Evolutionary conservation across 2,797 vertebrate species (phyloP), one percentile per base, ranked within the genome.

Genomic region (Galagoides demidoff): DNA sequence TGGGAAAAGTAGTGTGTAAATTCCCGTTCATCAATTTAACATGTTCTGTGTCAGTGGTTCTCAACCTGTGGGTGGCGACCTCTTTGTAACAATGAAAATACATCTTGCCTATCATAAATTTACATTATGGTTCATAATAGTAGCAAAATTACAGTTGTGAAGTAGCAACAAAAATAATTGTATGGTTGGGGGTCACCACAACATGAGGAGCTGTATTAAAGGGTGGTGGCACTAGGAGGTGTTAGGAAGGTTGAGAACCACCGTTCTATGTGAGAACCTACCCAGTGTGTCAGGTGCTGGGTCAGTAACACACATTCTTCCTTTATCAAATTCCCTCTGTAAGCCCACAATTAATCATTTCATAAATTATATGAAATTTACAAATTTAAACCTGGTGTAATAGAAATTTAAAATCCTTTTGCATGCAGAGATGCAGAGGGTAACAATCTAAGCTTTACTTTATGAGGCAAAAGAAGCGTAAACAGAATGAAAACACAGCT

Each of bases 351-450:
- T 45, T 43, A 84, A 45, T 88, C 20, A 70, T 88, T 79, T 71
- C n/a, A 29, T 43, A 95, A 86, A 39, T 89, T 79, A 91, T 45
- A 61, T 49, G 11, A 86, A 74, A 37, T 79, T 34, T 16, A 71
- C 59, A 76, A 96, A 94, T 70, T 89, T 82, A 89, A 96, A 94
- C 66, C 22, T 52, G 81, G 43, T 84, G 52, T 57, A 12, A 45
- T 79, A 95, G 22, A 95, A 87, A 85, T 73, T 66, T 19, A 88
- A 92, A 94, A 92, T 91, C 90, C 57, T 79, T 86, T 89, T 87
- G 25, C 96, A 71, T 89, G 45, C 68, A 93, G 63, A 95, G 85
- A 84, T 70, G 45, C 13, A 73, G 92, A 95, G 27, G 34, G 14
- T 83, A 92, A 84, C 20, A 83, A 94, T 22, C 25, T 63, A 85